Evolutionary conservation across 1,140 invertebrate genomes (phyloP).

Genomic region (Apis dorsata): DNA sequence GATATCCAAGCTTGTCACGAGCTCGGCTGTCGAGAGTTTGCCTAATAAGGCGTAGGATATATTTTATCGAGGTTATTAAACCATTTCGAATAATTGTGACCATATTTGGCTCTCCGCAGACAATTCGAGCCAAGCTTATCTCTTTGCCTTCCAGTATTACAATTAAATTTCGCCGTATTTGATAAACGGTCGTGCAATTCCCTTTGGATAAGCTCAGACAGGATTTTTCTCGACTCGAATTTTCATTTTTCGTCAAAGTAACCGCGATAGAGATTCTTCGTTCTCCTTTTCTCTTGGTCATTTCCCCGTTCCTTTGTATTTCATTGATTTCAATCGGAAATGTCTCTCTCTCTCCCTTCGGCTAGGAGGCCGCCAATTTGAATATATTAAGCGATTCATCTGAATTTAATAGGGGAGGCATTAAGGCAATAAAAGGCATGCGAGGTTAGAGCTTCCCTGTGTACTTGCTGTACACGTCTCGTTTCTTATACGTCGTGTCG

Average conservation of each 20-base stretch:
- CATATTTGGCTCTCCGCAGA: background rate
- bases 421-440: constrained; percentile 36
- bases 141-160: background rate
- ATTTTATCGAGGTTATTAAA: background rate
- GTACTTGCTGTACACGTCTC: background rate
- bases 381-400: constrained; percentile 47
- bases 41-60: background rate
- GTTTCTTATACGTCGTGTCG: background rate
- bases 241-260: constrained; percentile 41
- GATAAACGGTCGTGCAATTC: constrained; percentile 9
- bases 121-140: background rate
- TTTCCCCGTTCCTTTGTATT: background rate
- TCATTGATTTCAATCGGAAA: constrained; percentile 35
- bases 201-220: background rate
- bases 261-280: background rate
- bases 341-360: constrained; percentile 4
- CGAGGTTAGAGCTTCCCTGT: background rate
- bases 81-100: constrained; percentile 19
- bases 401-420: constrained; percentile 44
- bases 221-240: constrained; percentile 36
- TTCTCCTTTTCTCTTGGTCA: background rate
- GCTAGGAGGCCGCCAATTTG: constrained; percentile 32
- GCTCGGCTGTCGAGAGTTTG: too few relatives aligned
- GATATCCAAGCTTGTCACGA: background rate
- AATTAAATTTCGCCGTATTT: constrained; percentile 28